A percentile compares a stretch with the other conserved stretches of the same genome.
Evolutionary conservation across 2,113 vertebrate species (phyloP).

Genomic region (Ochotona princeps): DNA sequence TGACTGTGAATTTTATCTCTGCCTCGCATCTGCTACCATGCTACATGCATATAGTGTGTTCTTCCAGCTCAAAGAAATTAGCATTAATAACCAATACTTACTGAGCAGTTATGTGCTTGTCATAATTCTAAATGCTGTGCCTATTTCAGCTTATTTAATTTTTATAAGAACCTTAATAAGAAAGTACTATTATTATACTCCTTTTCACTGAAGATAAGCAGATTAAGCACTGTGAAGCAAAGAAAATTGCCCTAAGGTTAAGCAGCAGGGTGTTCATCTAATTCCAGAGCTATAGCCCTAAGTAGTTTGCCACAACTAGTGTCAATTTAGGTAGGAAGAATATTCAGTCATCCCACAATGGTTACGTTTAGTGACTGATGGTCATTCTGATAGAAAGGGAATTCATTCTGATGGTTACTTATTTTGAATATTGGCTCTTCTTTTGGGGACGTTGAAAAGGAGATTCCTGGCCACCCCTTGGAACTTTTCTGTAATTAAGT

Average conservation of each 20-base stretch:
- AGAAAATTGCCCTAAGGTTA: conserved; percentile 23
- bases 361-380: not conserved
- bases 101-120: not conserved
- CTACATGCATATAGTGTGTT: not conserved
- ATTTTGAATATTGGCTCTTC: conserved; percentile 13
- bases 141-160: not conserved
- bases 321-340: not conserved
- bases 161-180: not conserved
- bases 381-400: not conserved
- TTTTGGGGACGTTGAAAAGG: not conserved
- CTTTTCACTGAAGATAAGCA: conserved; percentile 31
- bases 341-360: not conserved
- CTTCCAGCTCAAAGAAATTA: not conserved
- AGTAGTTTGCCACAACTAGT: not conserved
- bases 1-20: not conserved
- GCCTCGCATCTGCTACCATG: not conserved
- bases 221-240: not conserved
- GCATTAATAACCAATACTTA: not conserved
- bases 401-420: not conserved
- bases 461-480: not conserved
- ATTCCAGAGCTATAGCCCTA: not conserved
- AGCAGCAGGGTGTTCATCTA: not conserved
- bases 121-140: not conserved
- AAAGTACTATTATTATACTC: not conserved
- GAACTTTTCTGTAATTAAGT: not conserved